A percentile compares a stretch with the other conserved stretches of the same genome.
Conservation (phyloP, 2,113 vertebrate species). For the Ptilonorhynchus violaceus region DNA sequence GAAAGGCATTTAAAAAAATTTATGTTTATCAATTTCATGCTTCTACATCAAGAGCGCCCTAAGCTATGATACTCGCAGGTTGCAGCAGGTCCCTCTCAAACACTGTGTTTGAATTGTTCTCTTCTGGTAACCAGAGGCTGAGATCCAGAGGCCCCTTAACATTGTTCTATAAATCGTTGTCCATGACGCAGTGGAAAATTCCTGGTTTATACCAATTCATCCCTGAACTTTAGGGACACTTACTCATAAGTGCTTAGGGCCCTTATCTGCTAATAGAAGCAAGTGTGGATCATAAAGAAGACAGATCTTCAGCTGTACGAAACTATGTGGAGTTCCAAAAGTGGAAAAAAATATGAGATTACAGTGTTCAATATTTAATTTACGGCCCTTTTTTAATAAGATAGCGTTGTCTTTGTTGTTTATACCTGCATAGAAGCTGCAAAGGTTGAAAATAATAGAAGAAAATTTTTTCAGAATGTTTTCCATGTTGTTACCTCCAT, state of each 20-base stretch:
- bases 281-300: not conserved
- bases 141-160: not conserved
- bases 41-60: not conserved
- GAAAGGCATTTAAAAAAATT: not conserved
- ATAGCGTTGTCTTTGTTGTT: not conserved
- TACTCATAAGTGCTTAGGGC: not conserved
- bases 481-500: not conserved
- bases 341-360: not conserved
- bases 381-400: not conserved
- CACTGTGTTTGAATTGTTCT: not conserved
- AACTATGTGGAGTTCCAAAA: not conserved
- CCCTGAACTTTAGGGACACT: not conserved
- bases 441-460: not conserved
- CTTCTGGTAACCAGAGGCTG: not conserved
- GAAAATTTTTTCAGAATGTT: not conserved
- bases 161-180: not conserved
- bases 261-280: not conserved
- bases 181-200: not conserved
- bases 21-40: not conserved
- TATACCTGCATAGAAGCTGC: not conserved
- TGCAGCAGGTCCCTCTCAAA: not conserved
- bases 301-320: not conserved
- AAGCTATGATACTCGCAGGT: not conserved
- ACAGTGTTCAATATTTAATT: not conserved
- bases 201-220: not conserved